phyloP scores from a whole-genome alignment of 2,113 vertebrate genomes.

The Siniperca knerii region DNA sequence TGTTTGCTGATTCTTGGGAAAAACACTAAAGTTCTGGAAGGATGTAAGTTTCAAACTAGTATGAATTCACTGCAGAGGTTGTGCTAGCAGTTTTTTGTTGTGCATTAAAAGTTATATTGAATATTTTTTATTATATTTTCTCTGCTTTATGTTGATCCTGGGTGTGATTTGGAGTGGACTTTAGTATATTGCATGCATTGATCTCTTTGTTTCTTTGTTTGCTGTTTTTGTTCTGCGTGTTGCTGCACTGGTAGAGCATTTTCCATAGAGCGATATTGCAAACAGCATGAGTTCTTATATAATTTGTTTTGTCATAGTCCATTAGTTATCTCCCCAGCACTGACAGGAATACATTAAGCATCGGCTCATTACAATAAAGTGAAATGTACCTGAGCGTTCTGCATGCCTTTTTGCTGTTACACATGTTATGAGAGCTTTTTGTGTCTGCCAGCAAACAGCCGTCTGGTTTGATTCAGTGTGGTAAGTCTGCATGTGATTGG shows the following conservation, averaged over 20 bases:
- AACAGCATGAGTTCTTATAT: slow-evolving; percentile 59
- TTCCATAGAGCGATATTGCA: slow-evolving; percentile 40
- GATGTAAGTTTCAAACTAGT: slow-evolving; percentile 91
- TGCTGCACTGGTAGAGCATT: slow-evolving; percentile 40
- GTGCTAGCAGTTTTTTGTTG: slow-evolving; percentile 30
- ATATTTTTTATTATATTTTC: slow-evolving; percentile 14
- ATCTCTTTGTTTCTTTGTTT: slow-evolving; percentile 57
- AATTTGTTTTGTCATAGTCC: slow-evolving; percentile 62
- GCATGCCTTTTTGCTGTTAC: slow-evolving; percentile 63
- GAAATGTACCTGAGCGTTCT: slow-evolving; percentile 58
- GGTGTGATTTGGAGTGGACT: slow-evolving; percentile 72
- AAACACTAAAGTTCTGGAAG: slow-evolving; percentile 95
- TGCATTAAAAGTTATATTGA: slow-evolving; percentile 19
- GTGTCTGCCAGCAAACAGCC: slow-evolving; percentile 55
- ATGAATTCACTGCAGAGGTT: slow-evolving; percentile 45
- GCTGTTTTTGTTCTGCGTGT: slow-evolving; percentile 44
- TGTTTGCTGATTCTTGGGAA: slow-evolving; percentile 89
- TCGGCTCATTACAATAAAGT: slow-evolving; percentile 50
- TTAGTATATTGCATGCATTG: slow-evolving; percentile 80
- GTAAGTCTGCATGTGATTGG: slow-evolving; percentile 53
- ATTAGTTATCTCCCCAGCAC: slow-evolving; percentile 61
- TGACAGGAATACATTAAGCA: slow-evolving; percentile 64
- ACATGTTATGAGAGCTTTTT: slow-evolving; percentile 40
- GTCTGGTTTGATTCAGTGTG: slow-evolving; percentile 32
- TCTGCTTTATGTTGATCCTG: slow-evolving; percentile 55